Evolutionary conservation across 2,113 vertebrate species (phyloP).

Genomic region (Helogale parvula): DNA sequence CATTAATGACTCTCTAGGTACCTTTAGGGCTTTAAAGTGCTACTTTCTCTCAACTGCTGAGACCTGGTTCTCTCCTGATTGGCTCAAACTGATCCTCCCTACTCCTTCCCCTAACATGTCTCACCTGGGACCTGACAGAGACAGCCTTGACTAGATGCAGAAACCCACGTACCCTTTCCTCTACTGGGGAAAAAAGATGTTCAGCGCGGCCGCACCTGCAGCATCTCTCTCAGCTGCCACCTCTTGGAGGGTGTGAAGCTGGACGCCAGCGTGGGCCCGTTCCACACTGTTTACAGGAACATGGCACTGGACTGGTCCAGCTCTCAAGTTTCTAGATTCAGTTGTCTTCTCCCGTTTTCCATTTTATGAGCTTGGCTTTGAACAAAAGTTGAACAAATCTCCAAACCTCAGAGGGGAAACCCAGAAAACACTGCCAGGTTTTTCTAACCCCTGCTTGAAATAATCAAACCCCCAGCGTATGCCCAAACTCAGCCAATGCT

Average conservation of each 20-base stretch:
- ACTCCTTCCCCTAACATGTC: neutral
- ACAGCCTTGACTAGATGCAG: neutral
- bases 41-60: neutral
- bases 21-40: neutral
- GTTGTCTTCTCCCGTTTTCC: slow-evolving; percentile 51
- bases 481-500: slow-evolving; percentile 54
- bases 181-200: neutral
- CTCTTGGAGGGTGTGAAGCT: neutral
- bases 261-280: neutral
- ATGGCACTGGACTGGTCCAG: neutral
- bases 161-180: neutral
- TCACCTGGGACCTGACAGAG: neutral
- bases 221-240: neutral
- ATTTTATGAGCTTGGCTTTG: slow-evolving; percentile 71
- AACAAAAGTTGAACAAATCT: slow-evolving; percentile 73
- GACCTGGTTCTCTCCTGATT: neutral
- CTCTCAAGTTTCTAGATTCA: neutral
- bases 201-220: neutral
- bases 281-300: neutral
- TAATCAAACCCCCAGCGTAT: slow-evolving; percentile 71
- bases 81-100: neutral
- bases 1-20: neutral
- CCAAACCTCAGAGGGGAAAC: slow-evolving; percentile 70
- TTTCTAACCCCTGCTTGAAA: slow-evolving; percentile 75
- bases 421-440: slow-evolving; percentile 75